Evolutionary conservation across 2,888 invertebrate species (phyloP).

Genomic region (Cephus sareptanus): DNA sequence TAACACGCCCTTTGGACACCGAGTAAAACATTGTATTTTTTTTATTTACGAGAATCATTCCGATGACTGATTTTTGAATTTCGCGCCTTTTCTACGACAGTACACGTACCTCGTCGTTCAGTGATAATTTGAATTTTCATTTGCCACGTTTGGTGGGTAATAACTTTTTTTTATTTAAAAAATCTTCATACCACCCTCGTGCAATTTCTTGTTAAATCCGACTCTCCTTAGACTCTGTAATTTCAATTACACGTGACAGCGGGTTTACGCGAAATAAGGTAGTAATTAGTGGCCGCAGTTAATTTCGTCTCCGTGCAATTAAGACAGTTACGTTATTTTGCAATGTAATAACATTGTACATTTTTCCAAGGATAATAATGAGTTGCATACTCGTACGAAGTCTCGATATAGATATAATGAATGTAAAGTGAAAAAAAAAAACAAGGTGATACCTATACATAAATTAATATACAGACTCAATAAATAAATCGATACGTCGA

Average conservation of each 20-base stretch:
- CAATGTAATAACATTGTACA: not conserved
- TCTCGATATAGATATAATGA: not conserved
- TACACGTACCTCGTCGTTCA: not conserved
- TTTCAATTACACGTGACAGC: not conserved
- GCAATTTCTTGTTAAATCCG: not conserved
- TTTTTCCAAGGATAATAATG: not conserved
- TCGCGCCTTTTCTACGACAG: not conserved
- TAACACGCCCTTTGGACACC: not conserved
- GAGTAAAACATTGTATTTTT: not conserved
- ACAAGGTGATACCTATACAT: not conserved
- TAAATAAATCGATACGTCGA: not conserved
- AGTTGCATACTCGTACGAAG: not conserved
- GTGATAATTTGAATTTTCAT: not conserved
- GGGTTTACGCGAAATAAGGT: not conserved
- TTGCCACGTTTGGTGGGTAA: not conserved
- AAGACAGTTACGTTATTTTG: not conserved
- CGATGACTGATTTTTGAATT: not conserved
- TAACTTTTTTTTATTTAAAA: not conserved
- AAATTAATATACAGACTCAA: not conserved
- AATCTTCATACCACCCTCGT: fast-evolving
- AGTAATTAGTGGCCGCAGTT: not conserved
- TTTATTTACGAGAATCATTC: not conserved
- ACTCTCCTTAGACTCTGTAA: not conserved
- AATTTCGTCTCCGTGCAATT: not conserved
- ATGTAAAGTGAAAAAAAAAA: not conserved